A percentile compares a stretch with the other conserved stretches of the same genome.
These are phyloP conservation scores for Dastarcus helophoroides DNA, from an alignment of 2,888 invertebrate species.

Conservation along the genomic window DNA sequence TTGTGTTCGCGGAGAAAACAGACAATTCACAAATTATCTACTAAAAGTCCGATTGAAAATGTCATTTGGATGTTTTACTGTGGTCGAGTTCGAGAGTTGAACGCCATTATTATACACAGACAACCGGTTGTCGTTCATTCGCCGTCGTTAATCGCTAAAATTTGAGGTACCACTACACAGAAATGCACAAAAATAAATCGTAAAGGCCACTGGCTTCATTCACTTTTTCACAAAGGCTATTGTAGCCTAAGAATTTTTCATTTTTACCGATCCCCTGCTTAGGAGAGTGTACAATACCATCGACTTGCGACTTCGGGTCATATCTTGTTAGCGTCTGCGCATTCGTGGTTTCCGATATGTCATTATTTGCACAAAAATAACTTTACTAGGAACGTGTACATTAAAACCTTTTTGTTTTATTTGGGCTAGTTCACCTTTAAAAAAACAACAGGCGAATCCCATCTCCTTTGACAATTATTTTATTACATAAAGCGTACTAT, in stretches of 20 bases:
- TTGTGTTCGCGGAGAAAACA: too few relatives aligned
- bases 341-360: constrained; percentile 20
- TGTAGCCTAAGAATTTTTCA: constrained; percentile 8
- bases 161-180: constrained; percentile 7
- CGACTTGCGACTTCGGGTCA: constrained; percentile 17
- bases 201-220: constrained; percentile 10
- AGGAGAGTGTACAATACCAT: constrained; percentile 12
- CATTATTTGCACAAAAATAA: constrained; percentile 13
- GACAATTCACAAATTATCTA: constrained; percentile 4
- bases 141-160: constrained; percentile 7
- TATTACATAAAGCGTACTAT: constrained; percentile 1
- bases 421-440: background rate
- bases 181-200: constrained; percentile 8
- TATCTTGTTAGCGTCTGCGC: constrained; percentile 13
- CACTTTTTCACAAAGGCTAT: constrained; percentile 6
- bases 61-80: constrained; percentile 9
- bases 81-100: constrained; percentile 12
- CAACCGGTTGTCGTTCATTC: constrained; percentile 11
- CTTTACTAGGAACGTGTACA: background rate
- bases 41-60: constrained; percentile 6
- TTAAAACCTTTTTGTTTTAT: background rate
- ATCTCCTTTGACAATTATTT: background rate
- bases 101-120: constrained; percentile 12
- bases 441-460: background rate
- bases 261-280: constrained; percentile 11